Base-by-base conservation (phyloP, 2,113 vertebrate genomes). In the Syrmaticus mikado region DNA sequence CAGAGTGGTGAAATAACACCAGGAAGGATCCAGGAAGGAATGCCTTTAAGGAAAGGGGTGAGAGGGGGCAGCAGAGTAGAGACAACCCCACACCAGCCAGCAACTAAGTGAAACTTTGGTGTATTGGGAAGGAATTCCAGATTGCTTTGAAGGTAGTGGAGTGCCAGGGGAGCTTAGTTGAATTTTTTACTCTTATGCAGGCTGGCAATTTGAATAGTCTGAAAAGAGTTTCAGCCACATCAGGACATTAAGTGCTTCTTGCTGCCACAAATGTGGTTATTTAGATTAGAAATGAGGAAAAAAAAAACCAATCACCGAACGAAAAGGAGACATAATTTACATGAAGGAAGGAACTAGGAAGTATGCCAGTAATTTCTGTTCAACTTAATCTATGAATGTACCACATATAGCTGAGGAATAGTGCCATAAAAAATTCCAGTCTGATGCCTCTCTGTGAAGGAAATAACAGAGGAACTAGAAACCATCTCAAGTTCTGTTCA, bases 331-430 rank as follows among this genome's bases (percentile, higher is more conserved):
- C 70, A 45, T 72, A 83, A 89, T 93, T 91, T 93, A 87, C 89
- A 74, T 79, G 64, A 65, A 30, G 50, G 77, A 86, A 84, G 80
- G 85, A 90, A 85, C 61, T 27, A 20, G 86, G 80, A 82, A 43
- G 38, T 74, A 25, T 48, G 67, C 60, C 81, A 77, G 75, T 87
- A 88, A 96, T 94, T 28, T 28, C 27, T 87, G 70, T 66, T 88
- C 80, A 72, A 30, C 82, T 85, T 94, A 89, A 85, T 82, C 85
- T 75, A 92, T 66, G 58, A 68, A 72, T 71, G 50, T 80, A 62
- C 53, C 53, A n/a, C n/a, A 79, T 65, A 45, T 72, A 68, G 62
- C 62, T 48, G 66, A 93, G 57, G 77, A 64, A 77, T 62, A 85
- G 77, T 45, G 3, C 28, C 83, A 58, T 46, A 24, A 70, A 38